Percentiles rank a stretch among this genome's conserved stretches.
phyloP scores from a whole-genome alignment of 2,113 vertebrate genomes.

The Brienomyrus brachyistius region DNA sequence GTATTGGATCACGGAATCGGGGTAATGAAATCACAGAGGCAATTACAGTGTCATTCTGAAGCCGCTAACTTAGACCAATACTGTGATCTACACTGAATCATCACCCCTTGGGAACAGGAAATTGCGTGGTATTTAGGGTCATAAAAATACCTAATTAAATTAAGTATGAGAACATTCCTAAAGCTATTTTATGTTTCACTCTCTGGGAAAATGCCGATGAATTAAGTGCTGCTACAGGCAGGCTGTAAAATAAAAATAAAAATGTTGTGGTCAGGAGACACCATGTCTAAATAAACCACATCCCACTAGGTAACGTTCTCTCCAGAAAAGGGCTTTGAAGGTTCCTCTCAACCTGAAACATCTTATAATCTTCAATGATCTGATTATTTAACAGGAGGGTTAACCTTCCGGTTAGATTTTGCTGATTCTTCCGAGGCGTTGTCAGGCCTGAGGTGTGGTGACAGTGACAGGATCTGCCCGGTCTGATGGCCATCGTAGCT shows the following conservation, averaged over 20 bases:
- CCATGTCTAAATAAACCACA: background rate
- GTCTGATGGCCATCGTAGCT: background rate
- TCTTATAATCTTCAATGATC: background rate
- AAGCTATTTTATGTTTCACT: background rate
- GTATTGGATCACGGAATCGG: background rate
- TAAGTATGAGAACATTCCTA: background rate
- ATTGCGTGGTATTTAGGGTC: background rate
- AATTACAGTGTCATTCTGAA: background rate
- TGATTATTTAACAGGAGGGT: background rate
- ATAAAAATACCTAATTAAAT: slow-evolving; percentile 1
- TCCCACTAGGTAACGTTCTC: background rate
- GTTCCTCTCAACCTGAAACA: background rate
- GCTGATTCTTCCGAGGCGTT: background rate
- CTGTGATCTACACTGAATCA: background rate
- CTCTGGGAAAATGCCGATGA: background rate
- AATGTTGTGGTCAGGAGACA: background rate
- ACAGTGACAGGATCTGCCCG: background rate
- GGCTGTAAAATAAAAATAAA: background rate
- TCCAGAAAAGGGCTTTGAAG: background rate
- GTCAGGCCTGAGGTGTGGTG: background rate
- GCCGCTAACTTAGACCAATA: background rate
- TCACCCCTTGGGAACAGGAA: background rate
- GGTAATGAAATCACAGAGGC: background rate
- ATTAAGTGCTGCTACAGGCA: background rate
- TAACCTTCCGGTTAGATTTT: background rate